A percentile compares a stretch with the other conserved stretches of the same genome.
Evolutionary conservation across 1,140 invertebrate species (phyloP).

Genomic region (Bombus impatiens): DNA sequence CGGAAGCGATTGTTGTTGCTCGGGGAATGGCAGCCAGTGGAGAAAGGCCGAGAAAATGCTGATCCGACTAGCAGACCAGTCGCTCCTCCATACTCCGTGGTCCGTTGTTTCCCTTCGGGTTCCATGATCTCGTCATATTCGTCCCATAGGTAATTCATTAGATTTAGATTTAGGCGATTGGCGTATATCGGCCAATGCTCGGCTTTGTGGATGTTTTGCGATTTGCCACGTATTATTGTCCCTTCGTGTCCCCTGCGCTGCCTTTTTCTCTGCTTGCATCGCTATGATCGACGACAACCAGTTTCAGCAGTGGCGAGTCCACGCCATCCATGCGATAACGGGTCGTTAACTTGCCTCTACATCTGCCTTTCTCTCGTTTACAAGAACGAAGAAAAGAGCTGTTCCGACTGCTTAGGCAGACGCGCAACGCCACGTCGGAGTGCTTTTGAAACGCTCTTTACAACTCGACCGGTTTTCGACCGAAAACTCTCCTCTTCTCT

Average conservation of each 20-base stretch:
- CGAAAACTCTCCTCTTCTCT: background rate
- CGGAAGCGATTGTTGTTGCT: slow-evolving; percentile 67
- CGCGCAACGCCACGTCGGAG: slow-evolving; percentile 9
- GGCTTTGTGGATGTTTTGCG: slow-evolving; percentile 2
- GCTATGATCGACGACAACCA: slow-evolving; percentile 71
- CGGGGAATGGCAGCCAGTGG: slow-evolving; percentile 33
- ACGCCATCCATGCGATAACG: slow-evolving; percentile 75
- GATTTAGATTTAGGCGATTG: background rate
- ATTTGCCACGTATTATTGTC: slow-evolving; percentile 1
- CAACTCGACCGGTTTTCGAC: slow-evolving; percentile 39
- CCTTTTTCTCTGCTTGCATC: slow-evolving; percentile 24
- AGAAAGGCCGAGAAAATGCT: slow-evolving; percentile 58
- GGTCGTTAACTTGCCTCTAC: slow-evolving; percentile 78
- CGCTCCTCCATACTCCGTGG: background rate
- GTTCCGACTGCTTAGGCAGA: slow-evolving; percentile 37
- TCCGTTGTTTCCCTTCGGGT: background rate
- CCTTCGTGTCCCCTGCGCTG: background rate
- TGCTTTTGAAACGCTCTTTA: slow-evolving; percentile 28
- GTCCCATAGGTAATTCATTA: too few species aligned
- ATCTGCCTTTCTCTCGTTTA: slow-evolving; percentile 74
- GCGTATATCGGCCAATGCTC: background rate
- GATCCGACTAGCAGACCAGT: background rate
- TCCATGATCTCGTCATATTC: background rate
- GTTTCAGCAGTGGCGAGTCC: slow-evolving; percentile 63
- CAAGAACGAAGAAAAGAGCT: slow-evolving; percentile 49